Conservation (phyloP, 2,888 invertebrate species). For the Muschampia plurimacula region DNA sequence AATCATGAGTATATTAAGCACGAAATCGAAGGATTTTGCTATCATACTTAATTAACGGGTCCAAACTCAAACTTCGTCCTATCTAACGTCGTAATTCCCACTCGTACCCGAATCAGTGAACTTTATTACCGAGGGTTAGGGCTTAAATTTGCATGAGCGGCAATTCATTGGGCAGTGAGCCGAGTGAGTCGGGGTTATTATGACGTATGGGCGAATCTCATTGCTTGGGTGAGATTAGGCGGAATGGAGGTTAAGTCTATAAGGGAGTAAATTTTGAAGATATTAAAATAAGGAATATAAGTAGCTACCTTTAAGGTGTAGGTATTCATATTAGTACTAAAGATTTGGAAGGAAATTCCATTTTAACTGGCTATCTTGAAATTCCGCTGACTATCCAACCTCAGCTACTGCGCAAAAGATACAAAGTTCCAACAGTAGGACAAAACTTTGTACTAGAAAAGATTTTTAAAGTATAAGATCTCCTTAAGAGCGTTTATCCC, state of each 20-base stretch:
- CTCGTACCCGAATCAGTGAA: constrained; percentile 20
- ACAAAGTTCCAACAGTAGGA: too few relatives aligned
- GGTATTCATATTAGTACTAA: neutral
- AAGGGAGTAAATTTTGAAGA: constrained; percentile 5
- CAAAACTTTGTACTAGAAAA: too few relatives aligned
- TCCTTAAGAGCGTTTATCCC: too few relatives aligned
- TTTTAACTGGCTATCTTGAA: neutral
- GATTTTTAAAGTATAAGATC: too few relatives aligned
- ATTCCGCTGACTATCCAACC: too few relatives aligned
- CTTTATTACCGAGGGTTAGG: constrained; percentile 27
- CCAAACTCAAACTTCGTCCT: constrained; percentile 28
- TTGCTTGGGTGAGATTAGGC: constrained; percentile 32
- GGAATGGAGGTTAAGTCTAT: constrained; percentile 19
- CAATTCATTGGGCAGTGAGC: constrained; percentile 32
- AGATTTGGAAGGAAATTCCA: neutral
- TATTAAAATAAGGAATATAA: neutral
- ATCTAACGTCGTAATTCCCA: constrained; percentile 33
- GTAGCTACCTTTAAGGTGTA: neutral
- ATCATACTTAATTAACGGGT: constrained; percentile 39
- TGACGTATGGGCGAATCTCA: constrained; percentile 36
- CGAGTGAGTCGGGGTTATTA: constrained; percentile 27
- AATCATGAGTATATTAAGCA: constrained; percentile 23
- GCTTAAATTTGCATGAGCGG: constrained; percentile 32
- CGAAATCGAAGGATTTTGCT: constrained; percentile 32
- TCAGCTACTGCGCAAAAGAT: too few relatives aligned